phyloP scores from a whole-genome alignment of 2,113 vertebrate species.

The Ptilonorhynchus violaceus region DNA sequence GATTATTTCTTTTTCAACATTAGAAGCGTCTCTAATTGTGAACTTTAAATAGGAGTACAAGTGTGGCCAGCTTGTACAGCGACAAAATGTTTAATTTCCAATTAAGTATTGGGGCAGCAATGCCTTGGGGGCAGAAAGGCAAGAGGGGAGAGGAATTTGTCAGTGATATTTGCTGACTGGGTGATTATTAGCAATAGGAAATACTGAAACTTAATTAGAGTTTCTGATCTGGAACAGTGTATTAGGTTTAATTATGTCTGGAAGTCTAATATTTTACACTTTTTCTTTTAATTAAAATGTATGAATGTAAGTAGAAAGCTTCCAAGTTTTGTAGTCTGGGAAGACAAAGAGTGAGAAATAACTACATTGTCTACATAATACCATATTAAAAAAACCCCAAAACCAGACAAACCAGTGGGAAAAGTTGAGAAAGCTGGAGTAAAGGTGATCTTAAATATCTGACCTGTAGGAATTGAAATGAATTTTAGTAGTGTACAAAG shows the following conservation, averaged over 20 bases:
- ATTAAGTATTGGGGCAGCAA: conserved; percentile 22
- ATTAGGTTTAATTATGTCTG: conserved; percentile 63
- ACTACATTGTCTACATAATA: not conserved
- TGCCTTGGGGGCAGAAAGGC: conserved; percentile 12
- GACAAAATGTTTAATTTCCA: conserved; percentile 59
- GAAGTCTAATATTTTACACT: conserved; percentile 30
- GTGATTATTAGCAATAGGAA: conserved; percentile 57
- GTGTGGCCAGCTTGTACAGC: not conserved
- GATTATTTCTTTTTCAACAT: not conserved
- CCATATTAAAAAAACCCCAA: not conserved
- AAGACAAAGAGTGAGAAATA: not conserved
- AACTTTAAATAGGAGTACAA: conserved; percentile 41
- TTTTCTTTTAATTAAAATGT: conserved; percentile 58
- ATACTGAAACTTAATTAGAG: conserved; percentile 53
- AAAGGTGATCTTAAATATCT: not conserved
- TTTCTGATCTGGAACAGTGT: conserved; percentile 40
- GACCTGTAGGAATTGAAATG: not conserved
- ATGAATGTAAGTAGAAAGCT: conserved; percentile 13
- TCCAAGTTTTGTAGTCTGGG: not conserved
- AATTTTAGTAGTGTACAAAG: not conserved
- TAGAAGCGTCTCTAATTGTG: conserved; percentile 2
- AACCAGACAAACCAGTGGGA: not conserved
- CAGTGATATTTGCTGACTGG: conserved; percentile 5
- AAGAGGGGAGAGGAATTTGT: not conserved
- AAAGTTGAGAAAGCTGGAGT: not conserved